Base-by-base conservation (phyloP, 2,113 vertebrate genomes). In the Rhodinocichla rosea region DNA sequence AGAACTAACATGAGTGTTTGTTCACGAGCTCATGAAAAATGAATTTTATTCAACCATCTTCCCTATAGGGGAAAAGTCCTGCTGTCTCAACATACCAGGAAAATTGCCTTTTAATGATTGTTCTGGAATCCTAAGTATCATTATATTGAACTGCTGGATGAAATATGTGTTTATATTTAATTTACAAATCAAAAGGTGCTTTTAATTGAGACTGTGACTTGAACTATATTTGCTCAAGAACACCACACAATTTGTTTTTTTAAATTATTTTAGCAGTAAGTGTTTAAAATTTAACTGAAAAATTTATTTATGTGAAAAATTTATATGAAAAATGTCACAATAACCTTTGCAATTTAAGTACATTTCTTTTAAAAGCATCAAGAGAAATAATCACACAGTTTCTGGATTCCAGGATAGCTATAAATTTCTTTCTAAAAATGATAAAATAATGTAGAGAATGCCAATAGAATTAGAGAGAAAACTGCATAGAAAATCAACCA, bases 101-200 rank as follows among this genome's bases (percentile, higher is more conserved):
- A 91, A 89, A 93, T 88, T 83, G 37, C 28, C n/a, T 89, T 88
- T 74, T 93, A 96, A 93, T 85, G 71, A 74, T 91, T 90, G 11
- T 80, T 93, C 82, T 80, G 76, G 62, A 91, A 73, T 83, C 27
- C 17, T 60, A 81, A 93, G 17, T 85, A 35, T 73, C 78, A 79
- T 87, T 87, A 73, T 78, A 87, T 40, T 82, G 76, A 93, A 75
- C 56, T 56, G 56, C 57, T 68, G 40, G 79, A 86, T 69, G 60
- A 91, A 94, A 96, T 92, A 89, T 74, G 18, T 78, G 30, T 44
- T 94, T 88, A 45, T 83, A 77, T 92, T 93, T 91, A 75, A 92
- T 84, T 87, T 89, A 82, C 74, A 92, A 87, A 94, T 68, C 69
- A 92, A 87, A 53, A 65, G 27, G 6, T 4, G 1, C 18, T 57